A percentile compares a stretch with the other conserved stretches of the same genome.
phyloP scores from a whole-genome alignment of 2,888 invertebrate species.

The Volucella inflata region DNA sequence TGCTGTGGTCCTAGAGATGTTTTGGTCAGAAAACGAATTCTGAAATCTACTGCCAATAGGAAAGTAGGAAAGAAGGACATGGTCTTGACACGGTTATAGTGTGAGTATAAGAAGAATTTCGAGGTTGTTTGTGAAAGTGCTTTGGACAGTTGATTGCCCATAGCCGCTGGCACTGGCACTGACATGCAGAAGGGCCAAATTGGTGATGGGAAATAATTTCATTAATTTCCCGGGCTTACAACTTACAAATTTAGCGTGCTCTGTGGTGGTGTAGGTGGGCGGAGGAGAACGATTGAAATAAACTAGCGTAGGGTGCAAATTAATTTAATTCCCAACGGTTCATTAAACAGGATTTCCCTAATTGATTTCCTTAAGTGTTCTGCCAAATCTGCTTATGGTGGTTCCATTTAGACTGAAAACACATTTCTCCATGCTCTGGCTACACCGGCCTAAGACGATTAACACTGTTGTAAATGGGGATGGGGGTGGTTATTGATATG shows the following conservation, averaged over 20 bases:
- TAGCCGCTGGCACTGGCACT: constrained; percentile 29
- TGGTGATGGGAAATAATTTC: constrained; percentile 48
- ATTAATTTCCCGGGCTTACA: constrained; percentile 34
- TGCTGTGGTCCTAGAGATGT: too few species aligned
- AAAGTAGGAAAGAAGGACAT: too few species aligned
- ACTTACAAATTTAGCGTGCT: not conserved
- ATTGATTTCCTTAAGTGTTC: constrained; percentile 63
- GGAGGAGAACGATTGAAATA: too few species aligned
- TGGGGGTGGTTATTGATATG: constrained; percentile 48
- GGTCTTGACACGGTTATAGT: not conserved
- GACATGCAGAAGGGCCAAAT: constrained; percentile 39
- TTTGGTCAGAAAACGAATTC: too few species aligned
- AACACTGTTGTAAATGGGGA: not conserved
- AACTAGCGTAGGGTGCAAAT: constrained; percentile 45
- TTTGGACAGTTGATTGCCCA: constrained; percentile 30
- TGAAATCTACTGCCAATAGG: too few species aligned
- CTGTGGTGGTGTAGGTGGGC: not conserved
- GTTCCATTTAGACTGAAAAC: constrained; percentile 31
- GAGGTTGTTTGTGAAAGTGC: constrained; percentile 28
- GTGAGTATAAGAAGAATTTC: not conserved
- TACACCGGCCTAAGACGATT: not conserved
- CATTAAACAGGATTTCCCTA: constrained; percentile 61
- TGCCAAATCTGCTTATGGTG: constrained; percentile 45
- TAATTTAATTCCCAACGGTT: constrained; percentile 61
- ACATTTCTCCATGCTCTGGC: too few species aligned